These are phyloP conservation scores for Rhabdomys dilectus DNA, from an alignment of 2,113 vertebrate species.

Conservation along the genomic window DNA sequence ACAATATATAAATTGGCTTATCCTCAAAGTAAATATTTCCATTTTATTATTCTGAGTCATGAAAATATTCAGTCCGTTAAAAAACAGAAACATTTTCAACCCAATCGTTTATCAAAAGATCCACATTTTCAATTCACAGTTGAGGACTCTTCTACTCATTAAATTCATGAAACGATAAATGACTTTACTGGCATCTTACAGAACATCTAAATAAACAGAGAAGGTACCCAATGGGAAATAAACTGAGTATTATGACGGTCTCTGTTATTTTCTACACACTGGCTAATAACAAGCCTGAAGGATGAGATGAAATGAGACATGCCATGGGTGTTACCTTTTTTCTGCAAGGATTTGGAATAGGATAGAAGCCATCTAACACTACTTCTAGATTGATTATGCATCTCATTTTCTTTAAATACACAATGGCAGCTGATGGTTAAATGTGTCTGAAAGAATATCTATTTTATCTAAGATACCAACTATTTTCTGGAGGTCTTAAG, in stretches of 20 bases:
- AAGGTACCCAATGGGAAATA: conserved; percentile 27
- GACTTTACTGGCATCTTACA: conserved; percentile 11
- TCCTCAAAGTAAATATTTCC: conserved; percentile 84
- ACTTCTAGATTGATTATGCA: not conserved
- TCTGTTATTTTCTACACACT: not conserved
- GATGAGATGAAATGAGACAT: conserved; percentile 36
- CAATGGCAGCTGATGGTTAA: not conserved
- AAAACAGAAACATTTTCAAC: conserved; percentile 70
- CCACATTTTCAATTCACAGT: conserved; percentile 40
- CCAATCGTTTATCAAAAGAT: conserved; percentile 38
- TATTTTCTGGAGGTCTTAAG: conserved; percentile 44
- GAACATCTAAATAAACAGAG: conserved; percentile 12
- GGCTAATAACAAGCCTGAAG: not conserved
- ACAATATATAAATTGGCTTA: conserved; percentile 82
- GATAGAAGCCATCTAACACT: not conserved
- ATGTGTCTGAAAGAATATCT: not conserved
- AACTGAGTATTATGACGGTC: not conserved
- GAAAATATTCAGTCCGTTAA: conserved; percentile 74
- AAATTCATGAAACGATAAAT: conserved; percentile 52
- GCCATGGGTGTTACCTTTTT: not conserved
- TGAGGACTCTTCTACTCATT: not conserved
- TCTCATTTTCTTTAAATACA: conserved; percentile 49
- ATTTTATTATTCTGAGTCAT: conserved; percentile 79
- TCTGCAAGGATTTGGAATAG: not conserved
- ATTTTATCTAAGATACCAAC: conserved; percentile 13